Percentiles rank a stretch among this genome's conserved stretches.
Evolutionary conservation across 2,797 vertebrate species (phyloP).

Genomic region (Sebastes jordani): DNA sequence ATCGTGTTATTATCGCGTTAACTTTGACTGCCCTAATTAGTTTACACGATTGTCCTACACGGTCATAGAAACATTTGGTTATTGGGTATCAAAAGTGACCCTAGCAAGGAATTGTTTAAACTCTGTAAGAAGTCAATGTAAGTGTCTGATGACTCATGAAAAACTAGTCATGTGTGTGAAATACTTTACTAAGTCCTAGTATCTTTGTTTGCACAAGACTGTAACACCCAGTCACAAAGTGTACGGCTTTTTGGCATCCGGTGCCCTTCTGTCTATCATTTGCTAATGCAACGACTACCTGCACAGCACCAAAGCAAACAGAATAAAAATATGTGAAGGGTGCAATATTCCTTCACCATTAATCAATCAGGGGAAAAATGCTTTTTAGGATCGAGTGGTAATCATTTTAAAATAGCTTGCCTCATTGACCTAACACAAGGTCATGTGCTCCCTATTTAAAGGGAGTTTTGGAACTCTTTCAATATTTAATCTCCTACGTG

Average conservation of each 20-base stretch:
- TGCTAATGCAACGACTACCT: neutral
- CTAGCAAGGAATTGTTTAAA: neutral
- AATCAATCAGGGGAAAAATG: neutral
- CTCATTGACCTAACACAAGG: conserved; percentile 7
- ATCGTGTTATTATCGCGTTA: too few relatives aligned
- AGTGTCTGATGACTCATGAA: conserved; percentile 6
- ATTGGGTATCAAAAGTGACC: neutral
- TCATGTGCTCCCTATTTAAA: conserved; percentile 5
- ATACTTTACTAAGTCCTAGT: neutral
- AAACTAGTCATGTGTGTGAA: conserved; percentile 16
- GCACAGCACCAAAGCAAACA: neutral
- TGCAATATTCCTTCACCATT: neutral
- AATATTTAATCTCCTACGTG: conserved; percentile 72
- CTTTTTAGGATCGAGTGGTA: neutral
- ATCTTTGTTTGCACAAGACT: conserved; percentile 40
- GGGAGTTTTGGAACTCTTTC: conserved; percentile 44
- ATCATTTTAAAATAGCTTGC: conserved; percentile 1
- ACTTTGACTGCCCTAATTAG: neutral
- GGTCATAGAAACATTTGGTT: neutral
- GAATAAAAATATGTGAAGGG: neutral
- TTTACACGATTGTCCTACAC: neutral
- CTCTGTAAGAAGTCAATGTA: neutral
- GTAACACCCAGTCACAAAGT: conserved; percentile 39
- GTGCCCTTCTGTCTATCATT: conserved; percentile 6
- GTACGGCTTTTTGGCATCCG: conserved; percentile 3